phyloP scores from a whole-genome alignment of 2,888 invertebrate species.

The Mythimna albipuncta region DNA sequence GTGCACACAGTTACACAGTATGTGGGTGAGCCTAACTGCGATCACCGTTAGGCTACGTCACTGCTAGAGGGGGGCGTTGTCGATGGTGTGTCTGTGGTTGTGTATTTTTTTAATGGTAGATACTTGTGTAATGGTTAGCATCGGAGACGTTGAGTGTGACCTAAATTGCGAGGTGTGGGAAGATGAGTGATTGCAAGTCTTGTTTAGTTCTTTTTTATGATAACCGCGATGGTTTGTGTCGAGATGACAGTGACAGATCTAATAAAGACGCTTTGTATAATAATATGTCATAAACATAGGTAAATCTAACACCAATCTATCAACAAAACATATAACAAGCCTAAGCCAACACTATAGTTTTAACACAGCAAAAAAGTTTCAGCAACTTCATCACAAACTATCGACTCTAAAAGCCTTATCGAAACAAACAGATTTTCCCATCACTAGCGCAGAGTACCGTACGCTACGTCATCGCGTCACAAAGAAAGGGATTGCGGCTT shows the following conservation, averaged over 20 bases:
- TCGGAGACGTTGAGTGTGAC: slow-evolving; percentile 21
- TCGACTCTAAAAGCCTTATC: slow-evolving; percentile 62
- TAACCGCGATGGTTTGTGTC: not conserved
- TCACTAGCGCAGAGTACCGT: slow-evolving; percentile 85
- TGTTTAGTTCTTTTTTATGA: not conserved
- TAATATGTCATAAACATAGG: no score
- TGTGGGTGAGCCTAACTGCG: slow-evolving; percentile 89
- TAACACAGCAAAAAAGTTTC: not conserved
- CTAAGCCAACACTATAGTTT: not conserved
- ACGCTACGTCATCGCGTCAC: slow-evolving; percentile 83
- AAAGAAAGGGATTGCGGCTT: slow-evolving; percentile 87
- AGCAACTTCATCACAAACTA: slow-evolving; percentile 14
- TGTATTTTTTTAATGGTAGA: slow-evolving; percentile 4
- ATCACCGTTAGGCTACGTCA: slow-evolving; percentile 86
- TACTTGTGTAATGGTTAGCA: slow-evolving; percentile 17
- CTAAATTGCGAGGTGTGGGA: slow-evolving; percentile 4
- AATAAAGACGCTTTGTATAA: not conserved
- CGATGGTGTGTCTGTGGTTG: slow-evolving; percentile 49
- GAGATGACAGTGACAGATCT: no score
- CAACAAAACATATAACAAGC: not conserved
- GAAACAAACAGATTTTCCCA: slow-evolving; percentile 61
- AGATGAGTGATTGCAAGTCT: not conserved
- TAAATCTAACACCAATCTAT: not conserved
- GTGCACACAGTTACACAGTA: slow-evolving; percentile 86
- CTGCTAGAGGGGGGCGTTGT: slow-evolving; percentile 73